Evolutionary conservation across 2,888 invertebrate species (phyloP).

Genomic region (Acanthosepion esculentum): DNA sequence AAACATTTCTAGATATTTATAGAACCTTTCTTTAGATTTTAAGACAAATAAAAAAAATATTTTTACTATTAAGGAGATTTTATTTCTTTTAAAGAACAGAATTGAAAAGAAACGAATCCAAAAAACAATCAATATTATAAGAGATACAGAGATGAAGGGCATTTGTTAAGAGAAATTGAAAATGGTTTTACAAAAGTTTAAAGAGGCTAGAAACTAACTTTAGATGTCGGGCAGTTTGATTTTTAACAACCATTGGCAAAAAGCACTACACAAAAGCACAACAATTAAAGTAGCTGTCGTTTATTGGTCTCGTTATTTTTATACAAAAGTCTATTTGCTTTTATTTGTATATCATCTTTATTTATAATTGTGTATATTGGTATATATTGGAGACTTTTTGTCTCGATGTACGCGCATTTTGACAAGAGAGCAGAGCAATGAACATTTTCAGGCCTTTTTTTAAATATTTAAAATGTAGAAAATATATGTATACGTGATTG

Average conservation of each 20-base stretch:
- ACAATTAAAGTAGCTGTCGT: neutral
- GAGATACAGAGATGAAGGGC: neutral
- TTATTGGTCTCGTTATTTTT: neutral
- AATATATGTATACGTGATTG: too few species aligned
- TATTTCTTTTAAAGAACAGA: neutral
- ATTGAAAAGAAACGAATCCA: neutral
- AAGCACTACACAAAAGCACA: neutral
- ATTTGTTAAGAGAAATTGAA: neutral
- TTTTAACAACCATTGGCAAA: neutral
- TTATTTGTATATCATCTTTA: neutral
- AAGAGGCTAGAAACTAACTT: neutral
- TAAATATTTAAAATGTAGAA: too few species aligned
- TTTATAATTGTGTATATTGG: neutral
- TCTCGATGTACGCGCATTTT: neutral
- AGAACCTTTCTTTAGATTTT: slow-evolving; percentile 2
- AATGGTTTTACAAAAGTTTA: neutral
- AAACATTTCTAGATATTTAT: neutral
- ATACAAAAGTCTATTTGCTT: too few species aligned
- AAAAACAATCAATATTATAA: neutral
- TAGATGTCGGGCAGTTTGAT: neutral
- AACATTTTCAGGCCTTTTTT: too few species aligned
- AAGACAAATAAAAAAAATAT: neutral
- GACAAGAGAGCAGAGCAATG: neutral
- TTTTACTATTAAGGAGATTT: neutral
- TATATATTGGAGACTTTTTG: neutral